phyloP scores from a whole-genome alignment of 2,797 vertebrate genomes.

The Hippoglossus hippoglossus region DNA sequence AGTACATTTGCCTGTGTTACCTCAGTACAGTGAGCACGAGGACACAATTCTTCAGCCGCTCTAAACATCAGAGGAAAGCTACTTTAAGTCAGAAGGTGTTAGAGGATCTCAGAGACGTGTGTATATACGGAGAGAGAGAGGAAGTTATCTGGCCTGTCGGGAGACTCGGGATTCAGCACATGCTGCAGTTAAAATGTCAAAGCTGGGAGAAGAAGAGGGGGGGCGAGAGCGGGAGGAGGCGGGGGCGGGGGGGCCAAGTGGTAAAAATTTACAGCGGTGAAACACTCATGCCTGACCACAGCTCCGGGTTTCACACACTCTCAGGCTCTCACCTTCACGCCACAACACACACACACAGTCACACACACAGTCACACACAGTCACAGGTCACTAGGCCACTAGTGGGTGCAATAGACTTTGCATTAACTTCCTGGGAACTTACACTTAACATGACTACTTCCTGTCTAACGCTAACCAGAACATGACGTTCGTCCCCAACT shows the following conservation, averaged over 20 bases:
- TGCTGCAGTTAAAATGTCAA: constrained; percentile 71
- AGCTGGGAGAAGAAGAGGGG: constrained; percentile 34
- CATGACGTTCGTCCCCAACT: too few species aligned
- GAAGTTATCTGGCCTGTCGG: constrained; percentile 23
- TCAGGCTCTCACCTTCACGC: constrained; percentile 38
- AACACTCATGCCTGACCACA: constrained; percentile 36
- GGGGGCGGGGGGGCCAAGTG: constrained; percentile 5
- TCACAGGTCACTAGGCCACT: background rate
- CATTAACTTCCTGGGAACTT: background rate
- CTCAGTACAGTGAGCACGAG: background rate
- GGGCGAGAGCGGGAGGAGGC: background rate
- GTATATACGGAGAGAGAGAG: background rate
- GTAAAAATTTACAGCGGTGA: constrained; percentile 47
- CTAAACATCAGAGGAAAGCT: constrained; percentile 36
- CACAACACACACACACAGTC: constrained; percentile 7
- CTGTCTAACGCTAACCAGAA: background rate
- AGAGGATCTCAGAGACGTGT: constrained; percentile 34
- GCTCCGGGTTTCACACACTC: constrained; percentile 18
- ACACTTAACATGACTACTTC: background rate
- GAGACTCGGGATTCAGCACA: constrained; percentile 49
- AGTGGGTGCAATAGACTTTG: background rate
- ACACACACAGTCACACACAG: constrained; percentile 4
- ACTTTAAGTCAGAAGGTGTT: constrained; percentile 38
- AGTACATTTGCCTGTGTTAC: constrained; percentile 37
- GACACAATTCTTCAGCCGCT: background rate